Evolutionary conservation across 2,888 invertebrate genomes (phyloP), one percentile per base, ranked within the genome.

Genomic region (Maniola hyperantus): DNA sequence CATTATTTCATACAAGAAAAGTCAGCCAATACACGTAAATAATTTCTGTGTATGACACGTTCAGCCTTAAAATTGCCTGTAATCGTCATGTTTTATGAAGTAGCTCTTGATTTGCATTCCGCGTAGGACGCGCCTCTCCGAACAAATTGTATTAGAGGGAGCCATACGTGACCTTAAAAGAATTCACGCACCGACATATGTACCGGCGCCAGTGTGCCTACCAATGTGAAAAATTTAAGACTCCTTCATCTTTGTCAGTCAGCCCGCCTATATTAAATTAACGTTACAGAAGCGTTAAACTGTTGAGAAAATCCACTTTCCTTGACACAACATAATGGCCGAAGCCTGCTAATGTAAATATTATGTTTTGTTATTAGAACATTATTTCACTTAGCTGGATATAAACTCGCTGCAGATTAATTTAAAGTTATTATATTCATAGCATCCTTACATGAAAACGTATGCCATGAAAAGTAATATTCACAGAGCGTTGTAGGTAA

Each of bases 91-190:
- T 82, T 83, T 83, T 87, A 83, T 84, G 83, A 84, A 84, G 83
- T 85, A 81, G 80, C 77, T 79, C 77, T 77, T 80, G 82, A 63
- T 88, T 88, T 85, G 84, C 85, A 89, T 89, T 87, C 88, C 79
- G 77, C 79, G 81, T 76, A 81, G 81, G 83, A 69, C 76, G 74
- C 83, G 80, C 83, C 83, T 84, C 87, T 87, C 81, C 80, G 77
- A 86, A 85, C 86, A 89, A 90, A 91, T 91, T 89, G 84, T 89
- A 88, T 91, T 89, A 90, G 86, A 86, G 82, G 86, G 81, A 82
- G 83, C 82, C 84, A 80, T 88, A 91, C 90, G 91, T 89, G 91
- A 88, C 85, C 85, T 80, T 76, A 78, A 74, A 78, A 74, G 79
- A 81, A 83, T 83, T 81, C 81, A 77, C 82, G 78, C 80, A 81